These are phyloP conservation scores for Ptilodon capucinus DNA, from an alignment of 2,888 invertebrate species.

Conservation along the genomic window DNA sequence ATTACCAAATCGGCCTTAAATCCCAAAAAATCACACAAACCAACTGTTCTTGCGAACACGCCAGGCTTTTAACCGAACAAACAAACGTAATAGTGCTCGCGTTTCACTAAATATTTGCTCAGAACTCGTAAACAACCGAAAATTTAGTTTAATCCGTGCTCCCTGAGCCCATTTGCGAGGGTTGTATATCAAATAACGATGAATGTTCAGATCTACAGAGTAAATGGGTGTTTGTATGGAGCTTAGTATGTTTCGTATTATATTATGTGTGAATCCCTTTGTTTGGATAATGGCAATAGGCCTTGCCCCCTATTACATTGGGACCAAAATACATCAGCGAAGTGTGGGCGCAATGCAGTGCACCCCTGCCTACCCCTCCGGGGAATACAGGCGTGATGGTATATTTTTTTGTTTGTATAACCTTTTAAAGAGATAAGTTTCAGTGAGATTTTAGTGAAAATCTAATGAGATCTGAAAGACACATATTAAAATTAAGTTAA, in stretches of 20 bases:
- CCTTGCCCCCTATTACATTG: no score
- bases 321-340: no score
- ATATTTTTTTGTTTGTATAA: no score
- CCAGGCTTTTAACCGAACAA: background rate
- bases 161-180: background rate
- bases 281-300: no score
- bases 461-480: no score
- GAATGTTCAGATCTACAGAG: background rate
- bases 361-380: no score
- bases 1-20: no score
- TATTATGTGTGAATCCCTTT: background rate
- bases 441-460: no score
- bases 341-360: no score
- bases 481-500: no score
- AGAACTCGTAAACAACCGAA: background rate
- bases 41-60: background rate
- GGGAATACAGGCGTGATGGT: no score
- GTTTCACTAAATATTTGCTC: slow-evolving; percentile 1
- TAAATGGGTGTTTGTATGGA: background rate
- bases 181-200: slow-evolving; percentile 2
- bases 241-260: background rate
- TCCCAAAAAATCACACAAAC: background rate
- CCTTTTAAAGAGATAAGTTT: no score
- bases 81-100: slow-evolving; percentile 2
- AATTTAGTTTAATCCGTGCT: slow-evolving; percentile 3